Percentiles rank a stretch among this genome's conserved stretches.
These are phyloP conservation scores for Pentamera pediparva DNA, from an alignment of 53 echinoderm and acorn worm genomes.

Conservation along the genomic window DNA sequence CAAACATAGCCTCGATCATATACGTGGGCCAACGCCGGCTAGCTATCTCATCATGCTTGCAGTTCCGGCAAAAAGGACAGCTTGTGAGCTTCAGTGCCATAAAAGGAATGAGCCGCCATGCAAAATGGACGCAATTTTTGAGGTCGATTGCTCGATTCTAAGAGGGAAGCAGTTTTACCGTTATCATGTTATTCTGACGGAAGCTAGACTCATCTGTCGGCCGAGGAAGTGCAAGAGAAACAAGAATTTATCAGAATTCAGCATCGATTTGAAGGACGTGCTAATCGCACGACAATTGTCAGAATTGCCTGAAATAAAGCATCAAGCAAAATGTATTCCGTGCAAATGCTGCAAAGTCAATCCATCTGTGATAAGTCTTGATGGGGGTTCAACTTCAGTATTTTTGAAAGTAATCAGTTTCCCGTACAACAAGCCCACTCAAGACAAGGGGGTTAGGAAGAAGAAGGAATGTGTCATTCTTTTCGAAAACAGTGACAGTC, in stretches of 20 bases:
- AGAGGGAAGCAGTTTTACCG: constrained; percentile 10
- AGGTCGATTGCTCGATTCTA: constrained; percentile 6
- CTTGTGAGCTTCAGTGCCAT: not conserved
- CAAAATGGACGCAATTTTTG: constrained; percentile 16
- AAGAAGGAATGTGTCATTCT: constrained; percentile 22
- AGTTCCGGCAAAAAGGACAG: constrained; percentile 1
- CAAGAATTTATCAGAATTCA: not conserved
- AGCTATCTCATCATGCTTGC: too few species aligned
- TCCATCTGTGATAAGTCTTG: not conserved
- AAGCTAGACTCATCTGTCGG: not conserved
- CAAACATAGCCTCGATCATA: too few species aligned
- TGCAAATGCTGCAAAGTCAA: constrained; percentile 16
- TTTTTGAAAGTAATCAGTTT: constrained; percentile 10
- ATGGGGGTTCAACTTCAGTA: not conserved
- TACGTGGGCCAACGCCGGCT: too few species aligned
- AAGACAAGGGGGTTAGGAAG: constrained; percentile 6
- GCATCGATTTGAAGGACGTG: constrained; percentile 7
- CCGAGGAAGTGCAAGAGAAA: constrained; percentile 5
- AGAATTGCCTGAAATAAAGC: constrained; percentile 17
- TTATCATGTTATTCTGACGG: constrained; percentile 11
- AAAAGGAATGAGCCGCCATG: not conserved
- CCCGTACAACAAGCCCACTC: constrained; percentile 8
- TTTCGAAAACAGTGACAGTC: not conserved
- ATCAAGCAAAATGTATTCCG: constrained; percentile 6
- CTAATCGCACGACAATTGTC: constrained; percentile 8